These are phyloP conservation scores for Alsophila aescularia DNA, from an alignment of 2,888 invertebrate genomes.

Conservation along the genomic window DNA sequence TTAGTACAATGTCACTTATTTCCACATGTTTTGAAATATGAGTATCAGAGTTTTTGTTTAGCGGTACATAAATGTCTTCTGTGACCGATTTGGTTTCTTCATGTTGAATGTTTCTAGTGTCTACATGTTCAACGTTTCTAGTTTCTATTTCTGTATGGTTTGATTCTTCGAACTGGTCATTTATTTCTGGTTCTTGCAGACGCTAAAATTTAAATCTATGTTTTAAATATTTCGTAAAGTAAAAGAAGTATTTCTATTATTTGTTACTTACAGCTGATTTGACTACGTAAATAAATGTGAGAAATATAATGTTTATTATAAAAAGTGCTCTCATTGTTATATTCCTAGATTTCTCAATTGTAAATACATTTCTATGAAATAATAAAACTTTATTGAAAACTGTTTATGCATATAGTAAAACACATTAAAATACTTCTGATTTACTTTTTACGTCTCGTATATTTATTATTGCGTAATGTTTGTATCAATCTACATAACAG, in stretches of 20 bases:
- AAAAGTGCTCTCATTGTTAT: conserved; percentile 28
- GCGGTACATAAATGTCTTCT: no score
- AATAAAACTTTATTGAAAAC: conserved; percentile 3
- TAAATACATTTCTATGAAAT: conserved; percentile 19
- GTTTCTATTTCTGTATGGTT: conserved; percentile 25
- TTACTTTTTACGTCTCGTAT: not conserved
- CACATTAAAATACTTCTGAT: not conserved
- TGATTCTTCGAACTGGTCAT: conserved; percentile 50
- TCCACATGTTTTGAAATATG: not conserved
- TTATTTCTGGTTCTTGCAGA: conserved; percentile 59
- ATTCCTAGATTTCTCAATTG: conserved; percentile 1
- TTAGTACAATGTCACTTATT: not conserved
- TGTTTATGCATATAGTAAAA: not conserved
- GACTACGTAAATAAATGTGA: conserved; percentile 11
- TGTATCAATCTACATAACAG: no score
- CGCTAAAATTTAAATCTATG: conserved; percentile 43
- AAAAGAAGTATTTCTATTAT: not conserved
- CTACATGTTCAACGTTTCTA: conserved; percentile 6
- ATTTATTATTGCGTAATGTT: not conserved
- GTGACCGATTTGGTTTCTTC: not conserved
- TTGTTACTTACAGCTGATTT: conserved; percentile 26
- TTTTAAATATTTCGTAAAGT: not conserved
- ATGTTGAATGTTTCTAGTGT: not conserved
- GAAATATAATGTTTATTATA: conserved; percentile 7
- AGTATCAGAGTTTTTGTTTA: no score